Conservation (phyloP, 2,888 invertebrate species). For the Drosophila neutralis region DNA sequence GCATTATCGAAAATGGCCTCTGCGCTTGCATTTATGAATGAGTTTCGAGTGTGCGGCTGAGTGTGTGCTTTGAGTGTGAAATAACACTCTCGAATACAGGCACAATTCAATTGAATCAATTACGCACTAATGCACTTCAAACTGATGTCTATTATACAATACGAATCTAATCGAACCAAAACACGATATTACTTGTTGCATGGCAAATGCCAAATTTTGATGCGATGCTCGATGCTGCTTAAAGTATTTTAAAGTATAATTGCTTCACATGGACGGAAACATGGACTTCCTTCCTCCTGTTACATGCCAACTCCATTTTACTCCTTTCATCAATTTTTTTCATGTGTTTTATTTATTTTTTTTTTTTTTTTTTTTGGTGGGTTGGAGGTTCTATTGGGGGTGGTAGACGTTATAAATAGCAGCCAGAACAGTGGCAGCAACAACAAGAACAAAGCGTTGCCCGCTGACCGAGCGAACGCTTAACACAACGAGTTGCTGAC, state of each 20-base stretch:
- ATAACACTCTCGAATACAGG: neutral
- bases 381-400: neutral
- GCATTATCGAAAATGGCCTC: slow-evolving; percentile 50
- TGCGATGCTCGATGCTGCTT: neutral
- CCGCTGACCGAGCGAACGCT: slow-evolving; percentile 28
- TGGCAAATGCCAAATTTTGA: neutral
- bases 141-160: slow-evolving; percentile 42
- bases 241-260: slow-evolving; percentile 5
- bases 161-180: neutral
- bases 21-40: slow-evolving; percentile 7
- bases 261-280: neutral
- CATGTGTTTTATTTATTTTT: neutral
- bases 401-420: slow-evolving; percentile 16
- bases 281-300: neutral
- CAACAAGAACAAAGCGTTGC: slow-evolving; percentile 4
- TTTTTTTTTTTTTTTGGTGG: too few species aligned
- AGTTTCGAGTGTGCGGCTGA: neutral
- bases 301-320: slow-evolving; percentile 1
- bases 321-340: slow-evolving; percentile 11
- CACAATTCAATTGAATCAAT: slow-evolving; percentile 64
- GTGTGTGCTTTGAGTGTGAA: slow-evolving; percentile 1
- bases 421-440: slow-evolving; percentile 2
- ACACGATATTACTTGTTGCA: slow-evolving; percentile 7
- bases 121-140: slow-evolving; percentile 60
- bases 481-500: slow-evolving; percentile 12